Base-by-base conservation (phyloP, 2,797 vertebrate genomes). In the Melanotaenia nigrans region DNA sequence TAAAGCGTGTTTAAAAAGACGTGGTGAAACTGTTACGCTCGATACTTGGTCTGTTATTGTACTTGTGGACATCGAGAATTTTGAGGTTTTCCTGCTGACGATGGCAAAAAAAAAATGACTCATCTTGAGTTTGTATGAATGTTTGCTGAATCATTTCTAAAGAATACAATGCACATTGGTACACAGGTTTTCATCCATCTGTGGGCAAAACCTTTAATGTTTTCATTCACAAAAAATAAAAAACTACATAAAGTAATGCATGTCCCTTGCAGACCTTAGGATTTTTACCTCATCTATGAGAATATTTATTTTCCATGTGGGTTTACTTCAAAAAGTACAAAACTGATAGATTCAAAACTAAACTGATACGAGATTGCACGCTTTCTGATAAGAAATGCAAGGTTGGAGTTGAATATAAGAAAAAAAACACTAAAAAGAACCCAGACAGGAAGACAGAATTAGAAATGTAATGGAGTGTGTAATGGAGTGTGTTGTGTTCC, bases 201-300 rank as follows among this genome's bases (percentile, higher is more conserved):
- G 51, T 55, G 22, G 25, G 36, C 2, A 78, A 73, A 67, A 63
- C 24, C 14, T 71, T 78, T 67, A 74, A 66, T 82, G 42, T 68
- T 75, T 71, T 18, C 61, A 45, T 24, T 49, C 40, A 75, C 40
- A 51, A 45, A 38, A 53, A 75, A 70, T 13, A 49, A 66, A 74
- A 71, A 51, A 38, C 20, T 63, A 67, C 40, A 45, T 47, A 12
- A 40, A 65, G 5, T 35, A 1, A 55, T 18, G 54, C 16, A 62
- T 28, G 49, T 30, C 4, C 5, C 12, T 33, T 33, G 40, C 67
- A 36, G 9, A 20, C n/a, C 53, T 55, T 42, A 20, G 62, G 25
- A 25, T 61, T 64, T 61, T 64, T 25, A 24, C 0, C 25, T 40
- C 2, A 54, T 58, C 65, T 24, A 3, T 11, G 38, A 38, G 0